Conservation (phyloP, 2,113 vertebrate genomes). For the Ceyx margarethae region DNA sequence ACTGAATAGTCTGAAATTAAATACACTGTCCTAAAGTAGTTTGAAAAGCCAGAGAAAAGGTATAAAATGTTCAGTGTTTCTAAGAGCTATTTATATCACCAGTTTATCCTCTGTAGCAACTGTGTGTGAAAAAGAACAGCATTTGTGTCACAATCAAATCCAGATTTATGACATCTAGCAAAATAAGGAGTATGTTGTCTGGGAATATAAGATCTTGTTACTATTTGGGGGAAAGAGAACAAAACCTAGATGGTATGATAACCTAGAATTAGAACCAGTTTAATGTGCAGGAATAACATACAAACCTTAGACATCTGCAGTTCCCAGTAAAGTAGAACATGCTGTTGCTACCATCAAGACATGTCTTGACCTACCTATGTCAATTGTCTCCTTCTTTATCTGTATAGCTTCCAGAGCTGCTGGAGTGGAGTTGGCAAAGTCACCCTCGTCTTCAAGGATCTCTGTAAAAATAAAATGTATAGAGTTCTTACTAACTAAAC, state of each 20-base stretch:
- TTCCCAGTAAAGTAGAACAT: not conserved
- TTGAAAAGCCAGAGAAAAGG: not conserved
- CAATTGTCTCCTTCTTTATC: constrained; percentile 55
- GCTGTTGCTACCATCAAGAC: not conserved
- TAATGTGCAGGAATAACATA: not conserved
- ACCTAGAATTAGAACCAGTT: not conserved
- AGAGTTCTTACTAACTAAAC: not conserved
- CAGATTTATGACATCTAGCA: not conserved
- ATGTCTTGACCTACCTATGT: constrained; percentile 39
- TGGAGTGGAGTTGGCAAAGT: not conserved
- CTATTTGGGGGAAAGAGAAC: not conserved
- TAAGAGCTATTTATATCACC: not conserved
- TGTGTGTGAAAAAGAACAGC: not conserved
- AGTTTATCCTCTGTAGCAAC: not conserved
- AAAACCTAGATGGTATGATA: not conserved
- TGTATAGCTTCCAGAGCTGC: constrained; percentile 18
- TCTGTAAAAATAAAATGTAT: not conserved
- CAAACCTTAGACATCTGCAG: not conserved
- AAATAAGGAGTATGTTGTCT: not conserved
- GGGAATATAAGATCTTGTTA: not conserved
- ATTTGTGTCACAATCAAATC: not conserved
- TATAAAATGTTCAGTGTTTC: not conserved
- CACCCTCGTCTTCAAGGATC: constrained; percentile 28
- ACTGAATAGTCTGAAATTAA: not conserved
- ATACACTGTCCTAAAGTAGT: not conserved